These are phyloP conservation scores for Percopsis transmontana DNA, from an alignment of 2,113 vertebrate species.

Conservation along the genomic window DNA sequence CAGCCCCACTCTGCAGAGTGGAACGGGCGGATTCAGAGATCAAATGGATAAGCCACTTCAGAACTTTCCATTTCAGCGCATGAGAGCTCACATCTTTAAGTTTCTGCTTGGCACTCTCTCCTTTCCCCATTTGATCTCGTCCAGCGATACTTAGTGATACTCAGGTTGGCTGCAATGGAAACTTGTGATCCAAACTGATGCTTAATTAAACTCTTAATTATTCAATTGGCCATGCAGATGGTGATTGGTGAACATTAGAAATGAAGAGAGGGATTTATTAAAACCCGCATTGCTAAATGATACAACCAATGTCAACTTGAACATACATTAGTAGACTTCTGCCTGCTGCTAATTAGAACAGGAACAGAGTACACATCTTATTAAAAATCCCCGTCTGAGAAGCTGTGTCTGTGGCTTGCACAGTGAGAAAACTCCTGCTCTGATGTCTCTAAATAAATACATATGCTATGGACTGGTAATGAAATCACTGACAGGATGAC, in stretches of 20 bases:
- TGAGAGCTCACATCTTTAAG: constrained; percentile 59
- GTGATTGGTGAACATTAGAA: constrained; percentile 68
- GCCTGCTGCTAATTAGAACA: constrained; percentile 65
- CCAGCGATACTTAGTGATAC: constrained; percentile 41
- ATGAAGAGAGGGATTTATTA: constrained; percentile 62
- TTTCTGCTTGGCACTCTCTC: constrained; percentile 52
- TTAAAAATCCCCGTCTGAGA: constrained; percentile 51
- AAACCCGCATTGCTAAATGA: constrained; percentile 67
- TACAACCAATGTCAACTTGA: constrained; percentile 61
- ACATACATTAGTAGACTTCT: constrained; percentile 52
- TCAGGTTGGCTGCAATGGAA: constrained; percentile 38
- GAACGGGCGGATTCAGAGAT: constrained; percentile 69
- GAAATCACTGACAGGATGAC: constrained; percentile 47
- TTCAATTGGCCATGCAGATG: constrained; percentile 71
- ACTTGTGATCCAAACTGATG: constrained; percentile 58
- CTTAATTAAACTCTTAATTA: constrained; percentile 70
- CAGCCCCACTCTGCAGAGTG: constrained; percentile 53
- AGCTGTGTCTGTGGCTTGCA: constrained; percentile 14
- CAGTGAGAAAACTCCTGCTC: constrained; percentile 35
- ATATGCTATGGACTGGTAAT: constrained; percentile 42
- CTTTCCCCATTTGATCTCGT: constrained; percentile 54
- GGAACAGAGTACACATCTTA: constrained; percentile 55
- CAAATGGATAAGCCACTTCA: constrained; percentile 68
- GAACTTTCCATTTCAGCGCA: constrained; percentile 63
- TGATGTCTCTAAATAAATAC: constrained; percentile 55